A percentile compares a stretch with the other conserved stretches of the same genome.
Conservation (phyloP, 2,113 vertebrate species). For the Haemorhous mexicanus region DNA sequence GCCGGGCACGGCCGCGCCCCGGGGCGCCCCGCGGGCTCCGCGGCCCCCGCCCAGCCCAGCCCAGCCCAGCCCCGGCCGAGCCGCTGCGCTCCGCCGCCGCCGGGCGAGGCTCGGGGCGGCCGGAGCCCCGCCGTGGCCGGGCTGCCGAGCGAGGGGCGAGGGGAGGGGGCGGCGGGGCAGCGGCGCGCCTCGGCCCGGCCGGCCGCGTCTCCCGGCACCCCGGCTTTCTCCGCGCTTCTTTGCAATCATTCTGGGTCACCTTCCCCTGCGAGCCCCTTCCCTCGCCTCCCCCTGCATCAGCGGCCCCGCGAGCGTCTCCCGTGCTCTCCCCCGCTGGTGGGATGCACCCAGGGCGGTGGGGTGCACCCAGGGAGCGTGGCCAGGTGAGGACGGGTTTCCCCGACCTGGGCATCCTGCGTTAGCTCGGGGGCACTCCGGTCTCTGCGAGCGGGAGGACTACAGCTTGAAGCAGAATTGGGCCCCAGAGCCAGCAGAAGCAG, state of each 20-base stretch:
- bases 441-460: neutral
- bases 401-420: neutral
- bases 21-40: too few relatives aligned
- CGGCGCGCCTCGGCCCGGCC: neutral
- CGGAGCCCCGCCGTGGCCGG: neutral
- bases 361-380: neutral
- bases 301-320: neutral
- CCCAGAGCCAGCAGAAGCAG: neutral
- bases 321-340: neutral
- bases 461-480: neutral
- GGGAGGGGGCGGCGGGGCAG: neutral
- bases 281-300: neutral
- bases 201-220: neutral
- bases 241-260: slow-evolving; percentile 49
- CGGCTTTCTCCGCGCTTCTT: neutral
- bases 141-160: neutral
- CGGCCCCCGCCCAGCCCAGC: too few relatives aligned
- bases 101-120: neutral
- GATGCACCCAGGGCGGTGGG: neutral
- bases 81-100: too few relatives aligned
- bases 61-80: too few relatives aligned
- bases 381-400: neutral
- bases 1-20: too few relatives aligned
- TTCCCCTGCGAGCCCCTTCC: neutral
- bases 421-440: neutral